Evolutionary conservation across 2,888 invertebrate species (phyloP), one percentile per base, ranked within the genome.

Genomic region (Nowickia ferox): DNA sequence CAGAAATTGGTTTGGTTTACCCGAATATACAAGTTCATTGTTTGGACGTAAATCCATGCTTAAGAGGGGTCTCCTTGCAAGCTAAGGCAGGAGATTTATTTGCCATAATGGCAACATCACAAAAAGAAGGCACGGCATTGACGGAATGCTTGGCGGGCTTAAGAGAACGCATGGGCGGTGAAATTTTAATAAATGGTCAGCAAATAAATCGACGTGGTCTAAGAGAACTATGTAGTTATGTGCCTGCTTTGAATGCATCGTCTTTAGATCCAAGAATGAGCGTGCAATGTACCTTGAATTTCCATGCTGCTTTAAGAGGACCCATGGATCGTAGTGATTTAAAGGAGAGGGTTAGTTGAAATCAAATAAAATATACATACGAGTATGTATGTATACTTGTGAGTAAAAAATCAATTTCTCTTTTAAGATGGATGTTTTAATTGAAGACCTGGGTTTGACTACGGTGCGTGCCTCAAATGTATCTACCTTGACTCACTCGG

Each of bases 371-470:
- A 65, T 8, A 30, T 30, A 40, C 2, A 40, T 17, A n/a, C n/a
- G n/a, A n/a, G 0, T 42, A 9, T 17, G 17, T 30, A 44, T 30
- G 30, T 8, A 10, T 15, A 30, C 8, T 2, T 44, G 8, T 42
- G 30, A 10, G 9, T 13, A 30, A 57, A 22, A 46, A 17, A n/a
- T 10, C 6, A 15, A 48, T 9, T 19, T 19, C 48, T 57, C 30
- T 66, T 83, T 87, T 75, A 8, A 97, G 97, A 97, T 97, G 93
- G 96, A 97, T 90, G 95, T 97, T 44, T 93, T 98, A 42, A 96
- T 98, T 88, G 97, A 98, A 93, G 98, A 98, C 91, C 93, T 98
- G 87, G 98, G 98, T 0, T 93, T 98, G 84, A 97, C 97, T 88
- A 97, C 98, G 92, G 97, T 98, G 6, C 94, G 97, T 85, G 96